Evolutionary conservation across 2,113 vertebrate species (phyloP).

Genomic region (Cyprinodon brontotheroides): DNA sequence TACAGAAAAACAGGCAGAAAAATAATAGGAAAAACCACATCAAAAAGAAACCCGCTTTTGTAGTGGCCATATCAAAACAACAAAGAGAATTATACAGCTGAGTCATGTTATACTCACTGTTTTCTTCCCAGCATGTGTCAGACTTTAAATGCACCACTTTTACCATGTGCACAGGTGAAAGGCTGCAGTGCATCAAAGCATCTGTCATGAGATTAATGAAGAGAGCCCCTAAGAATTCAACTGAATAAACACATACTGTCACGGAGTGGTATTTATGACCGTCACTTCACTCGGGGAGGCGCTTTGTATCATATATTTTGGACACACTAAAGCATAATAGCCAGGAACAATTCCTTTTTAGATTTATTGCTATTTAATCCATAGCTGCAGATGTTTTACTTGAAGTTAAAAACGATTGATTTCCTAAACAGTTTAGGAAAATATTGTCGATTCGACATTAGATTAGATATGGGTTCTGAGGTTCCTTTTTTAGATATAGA

Average conservation of each 20-base stretch:
- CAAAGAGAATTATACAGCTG: constrained; percentile 48
- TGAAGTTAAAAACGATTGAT: background rate
- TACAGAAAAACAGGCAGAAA: constrained; percentile 9
- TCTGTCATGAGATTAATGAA: constrained; percentile 35
- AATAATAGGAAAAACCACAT: constrained; percentile 41
- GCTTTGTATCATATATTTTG: background rate
- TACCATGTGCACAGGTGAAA: constrained; percentile 1
- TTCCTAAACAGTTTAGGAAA: background rate
- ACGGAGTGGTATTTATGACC: background rate
- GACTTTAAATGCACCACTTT: constrained; percentile 22
- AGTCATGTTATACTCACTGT: constrained; percentile 49
- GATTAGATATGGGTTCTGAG: too few species aligned
- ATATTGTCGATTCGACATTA: background rate
- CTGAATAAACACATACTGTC: background rate
- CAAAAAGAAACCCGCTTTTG: constrained; percentile 48
- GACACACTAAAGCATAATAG: background rate
- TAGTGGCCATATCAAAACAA: constrained; percentile 41
- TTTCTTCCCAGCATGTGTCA: constrained; percentile 45
- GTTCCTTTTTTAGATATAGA: too few species aligned
- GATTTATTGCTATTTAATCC: background rate
- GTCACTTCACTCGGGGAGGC: background rate
- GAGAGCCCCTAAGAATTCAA: constrained; percentile 10
- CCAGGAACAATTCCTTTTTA: background rate
- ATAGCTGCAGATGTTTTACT: background rate
- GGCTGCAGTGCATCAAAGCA: constrained; percentile 13